Percentiles rank a stretch among this genome's conserved stretches.
Evolutionary conservation across 2,113 vertebrate species (phyloP).

Genomic region (Oceanodroma tethys): DNA sequence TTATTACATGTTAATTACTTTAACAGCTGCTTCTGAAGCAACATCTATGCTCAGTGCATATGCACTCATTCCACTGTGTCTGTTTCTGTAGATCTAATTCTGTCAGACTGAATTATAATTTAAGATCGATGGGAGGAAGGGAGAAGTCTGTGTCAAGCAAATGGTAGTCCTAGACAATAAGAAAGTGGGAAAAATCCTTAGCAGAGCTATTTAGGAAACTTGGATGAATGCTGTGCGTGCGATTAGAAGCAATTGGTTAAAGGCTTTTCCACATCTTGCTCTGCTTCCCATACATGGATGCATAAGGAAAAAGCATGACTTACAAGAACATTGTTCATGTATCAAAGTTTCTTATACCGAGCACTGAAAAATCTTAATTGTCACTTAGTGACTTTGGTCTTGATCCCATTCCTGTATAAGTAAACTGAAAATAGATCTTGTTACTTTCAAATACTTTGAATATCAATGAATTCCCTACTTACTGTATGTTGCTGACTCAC

Average conservation of each 20-base stretch:
- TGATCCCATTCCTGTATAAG: neutral
- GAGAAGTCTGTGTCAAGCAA: neutral
- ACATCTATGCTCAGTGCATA: neutral
- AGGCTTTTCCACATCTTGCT: neutral
- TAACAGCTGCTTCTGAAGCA: constrained; percentile 37
- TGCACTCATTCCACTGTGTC: neutral
- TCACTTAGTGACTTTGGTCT: neutral
- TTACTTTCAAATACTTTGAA: neutral
- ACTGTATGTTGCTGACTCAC: neutral
- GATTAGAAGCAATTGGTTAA: neutral
- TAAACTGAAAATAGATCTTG: neutral
- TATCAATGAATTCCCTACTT: neutral
- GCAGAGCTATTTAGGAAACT: neutral
- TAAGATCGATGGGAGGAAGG: neutral
- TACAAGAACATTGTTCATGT: neutral
- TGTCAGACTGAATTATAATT: constrained; percentile 22
- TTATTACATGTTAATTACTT: constrained; percentile 49
- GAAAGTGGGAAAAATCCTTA: neutral
- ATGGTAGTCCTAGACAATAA: neutral
- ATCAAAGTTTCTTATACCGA: neutral
- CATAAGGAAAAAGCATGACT: neutral
- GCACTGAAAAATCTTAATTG: neutral
- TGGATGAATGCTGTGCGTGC: neutral
- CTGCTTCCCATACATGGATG: neutral
- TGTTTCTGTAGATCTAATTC: constrained; percentile 20